Conservation (phyloP, 2,797 vertebrate species). For the Sebastes glaucus region DNA sequence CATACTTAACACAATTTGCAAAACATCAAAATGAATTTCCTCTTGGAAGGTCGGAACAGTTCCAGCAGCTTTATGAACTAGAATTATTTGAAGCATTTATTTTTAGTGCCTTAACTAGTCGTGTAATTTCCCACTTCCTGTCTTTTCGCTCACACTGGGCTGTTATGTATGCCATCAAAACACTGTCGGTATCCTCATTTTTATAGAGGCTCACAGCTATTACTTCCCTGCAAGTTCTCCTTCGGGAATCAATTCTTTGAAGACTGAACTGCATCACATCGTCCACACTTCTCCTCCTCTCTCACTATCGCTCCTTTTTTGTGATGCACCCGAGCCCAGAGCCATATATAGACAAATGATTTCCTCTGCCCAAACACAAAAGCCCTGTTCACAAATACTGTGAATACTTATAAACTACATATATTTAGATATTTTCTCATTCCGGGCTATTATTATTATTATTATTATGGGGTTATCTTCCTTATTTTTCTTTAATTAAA, state of each 20-base stretch:
- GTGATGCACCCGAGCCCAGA: background rate
- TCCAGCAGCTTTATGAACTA: background rate
- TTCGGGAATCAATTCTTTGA: constrained; percentile 49
- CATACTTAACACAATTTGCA: background rate
- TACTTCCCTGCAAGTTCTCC: constrained; percentile 30
- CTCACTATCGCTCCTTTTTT: background rate
- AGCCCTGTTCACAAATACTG: background rate
- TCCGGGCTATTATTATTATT: background rate
- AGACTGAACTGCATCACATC: constrained; percentile 22
- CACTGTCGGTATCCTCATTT: constrained; percentile 31
- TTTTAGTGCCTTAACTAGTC: background rate
- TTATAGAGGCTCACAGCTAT: constrained; percentile 42
- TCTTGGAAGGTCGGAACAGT: background rate
- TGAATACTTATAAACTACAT: background rate
- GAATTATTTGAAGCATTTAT: background rate
- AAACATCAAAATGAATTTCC: background rate
- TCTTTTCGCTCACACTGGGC: background rate
- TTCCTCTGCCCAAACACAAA: background rate
- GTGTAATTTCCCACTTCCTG: background rate
- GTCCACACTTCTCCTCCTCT: background rate
- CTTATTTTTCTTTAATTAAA: background rate
- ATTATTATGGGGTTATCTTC: background rate
- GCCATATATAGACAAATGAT: background rate
- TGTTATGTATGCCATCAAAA: constrained; percentile 46
- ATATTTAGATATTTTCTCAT: background rate